Evolutionary conservation across 2,888 invertebrate genomes (phyloP).

Genomic region (Ophioninae sp.): DNA sequence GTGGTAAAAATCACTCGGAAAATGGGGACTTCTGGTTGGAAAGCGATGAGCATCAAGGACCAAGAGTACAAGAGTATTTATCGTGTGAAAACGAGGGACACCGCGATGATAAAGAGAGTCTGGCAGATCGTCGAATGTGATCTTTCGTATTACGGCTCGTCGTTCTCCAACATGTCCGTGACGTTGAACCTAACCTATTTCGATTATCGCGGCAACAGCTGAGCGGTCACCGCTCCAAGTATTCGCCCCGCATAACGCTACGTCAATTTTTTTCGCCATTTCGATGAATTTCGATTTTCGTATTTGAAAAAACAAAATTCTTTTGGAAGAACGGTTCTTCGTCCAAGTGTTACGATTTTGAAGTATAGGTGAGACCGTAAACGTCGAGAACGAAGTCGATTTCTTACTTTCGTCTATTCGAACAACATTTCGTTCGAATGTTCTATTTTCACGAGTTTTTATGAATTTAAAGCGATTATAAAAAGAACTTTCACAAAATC

Average conservation of each 20-base stretch:
- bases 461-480: no score
- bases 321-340: no score
- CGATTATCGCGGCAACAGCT: not conserved
- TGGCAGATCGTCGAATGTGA: constrained; percentile 59
- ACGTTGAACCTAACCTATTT: not conserved
- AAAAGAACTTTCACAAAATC: no score
- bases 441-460: no score
- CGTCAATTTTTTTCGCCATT: not conserved
- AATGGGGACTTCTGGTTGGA: constrained; percentile 15
- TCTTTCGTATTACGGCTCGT: constrained; percentile 50
- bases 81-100: constrained; percentile 36
- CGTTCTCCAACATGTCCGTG: constrained; percentile 50
- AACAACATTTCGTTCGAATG: no score
- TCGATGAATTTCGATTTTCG: no score
- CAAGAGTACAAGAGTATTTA: constrained; percentile 35
- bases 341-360: no score
- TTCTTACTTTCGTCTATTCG: no score
- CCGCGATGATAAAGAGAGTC: constrained; percentile 50
- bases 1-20: not conserved
- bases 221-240: not conserved
- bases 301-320: no score
- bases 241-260: not conserved
- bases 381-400: no score
- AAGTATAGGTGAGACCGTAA: no score
- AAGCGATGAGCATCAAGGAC: not conserved